Evolutionary conservation across 2,888 invertebrate species (phyloP).

Genomic region (Hoplodrina ambigua): DNA sequence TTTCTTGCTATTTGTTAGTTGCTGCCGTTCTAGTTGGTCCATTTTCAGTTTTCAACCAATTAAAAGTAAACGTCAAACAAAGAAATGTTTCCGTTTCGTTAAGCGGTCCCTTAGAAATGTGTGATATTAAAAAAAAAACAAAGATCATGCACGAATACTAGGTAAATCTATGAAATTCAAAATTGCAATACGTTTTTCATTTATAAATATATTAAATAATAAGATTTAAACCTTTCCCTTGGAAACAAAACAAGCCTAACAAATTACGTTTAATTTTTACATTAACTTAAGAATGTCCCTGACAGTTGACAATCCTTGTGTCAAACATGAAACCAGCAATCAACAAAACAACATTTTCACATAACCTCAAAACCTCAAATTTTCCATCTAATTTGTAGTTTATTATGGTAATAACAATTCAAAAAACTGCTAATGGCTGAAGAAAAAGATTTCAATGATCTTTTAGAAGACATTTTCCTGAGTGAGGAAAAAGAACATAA

Average conservation of each 20-base stretch:
- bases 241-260: too few species aligned
- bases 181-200: too few species aligned
- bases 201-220: too few species aligned
- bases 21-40: background rate
- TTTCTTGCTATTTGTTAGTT: background rate
- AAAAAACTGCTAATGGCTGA: constrained; percentile 78
- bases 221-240: too few species aligned
- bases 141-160: too few species aligned
- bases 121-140: background rate
- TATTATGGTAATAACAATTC: constrained; percentile 15
- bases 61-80: background rate
- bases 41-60: background rate
- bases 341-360: background rate
- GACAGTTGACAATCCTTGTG: too few species aligned
- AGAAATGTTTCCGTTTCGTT: background rate
- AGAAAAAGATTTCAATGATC: constrained; percentile 93
- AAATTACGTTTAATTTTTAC: constrained; percentile 16
- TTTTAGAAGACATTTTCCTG: constrained; percentile 93
- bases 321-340: too few species aligned
- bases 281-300: background rate
- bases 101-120: too few species aligned
- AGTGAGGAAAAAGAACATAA: constrained; percentile 92
- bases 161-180: background rate
- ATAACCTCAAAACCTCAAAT: background rate
- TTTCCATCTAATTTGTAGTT: background rate